Conservation (phyloP, 2,888 invertebrate species). For the Fragum sueziense region DNA sequence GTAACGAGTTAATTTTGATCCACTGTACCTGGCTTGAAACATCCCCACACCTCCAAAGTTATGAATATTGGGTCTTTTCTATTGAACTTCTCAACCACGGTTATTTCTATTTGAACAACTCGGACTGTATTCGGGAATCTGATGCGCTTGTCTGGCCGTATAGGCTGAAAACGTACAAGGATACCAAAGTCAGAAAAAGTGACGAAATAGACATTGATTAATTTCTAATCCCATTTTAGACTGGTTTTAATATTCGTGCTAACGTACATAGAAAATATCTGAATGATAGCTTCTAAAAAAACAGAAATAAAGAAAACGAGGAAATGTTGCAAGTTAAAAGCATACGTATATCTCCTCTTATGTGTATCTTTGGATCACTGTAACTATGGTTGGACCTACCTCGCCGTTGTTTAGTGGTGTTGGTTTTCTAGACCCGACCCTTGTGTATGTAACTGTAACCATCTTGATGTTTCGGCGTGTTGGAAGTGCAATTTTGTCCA, state of each 20-base stretch:
- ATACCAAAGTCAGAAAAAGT: too few species aligned
- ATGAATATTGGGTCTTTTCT: not conserved
- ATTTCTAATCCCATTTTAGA: too few species aligned
- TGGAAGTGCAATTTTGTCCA: slow-evolving; percentile 40
- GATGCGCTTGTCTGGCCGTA: not conserved
- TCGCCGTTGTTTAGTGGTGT: not conserved
- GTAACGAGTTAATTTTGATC: not conserved
- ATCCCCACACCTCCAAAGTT: slow-evolving; percentile 1
- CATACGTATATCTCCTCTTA: too few species aligned
- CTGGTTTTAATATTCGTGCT: too few species aligned
- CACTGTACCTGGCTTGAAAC: slow-evolving; percentile 3
- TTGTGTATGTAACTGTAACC: slow-evolving; percentile 30
- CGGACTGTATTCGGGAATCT: not conserved
- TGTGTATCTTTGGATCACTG: too few species aligned
- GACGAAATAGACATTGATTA: too few species aligned
- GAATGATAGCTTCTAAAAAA: too few species aligned
- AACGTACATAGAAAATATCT: too few species aligned
- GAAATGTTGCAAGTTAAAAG: too few species aligned
- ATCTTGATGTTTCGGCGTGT: slow-evolving; percentile 38
- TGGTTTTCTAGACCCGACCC: not conserved
- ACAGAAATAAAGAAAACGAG: too few species aligned
- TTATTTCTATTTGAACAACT: not conserved
- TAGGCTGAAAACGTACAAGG: not conserved
- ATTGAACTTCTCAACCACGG: not conserved
- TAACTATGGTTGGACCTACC: not conserved